Percentiles rank a stretch among this genome's conserved stretches.
These are phyloP conservation scores for Bombus difficillimus DNA, from an alignment of 1,140 invertebrate genomes.

Conservation along the genomic window DNA sequence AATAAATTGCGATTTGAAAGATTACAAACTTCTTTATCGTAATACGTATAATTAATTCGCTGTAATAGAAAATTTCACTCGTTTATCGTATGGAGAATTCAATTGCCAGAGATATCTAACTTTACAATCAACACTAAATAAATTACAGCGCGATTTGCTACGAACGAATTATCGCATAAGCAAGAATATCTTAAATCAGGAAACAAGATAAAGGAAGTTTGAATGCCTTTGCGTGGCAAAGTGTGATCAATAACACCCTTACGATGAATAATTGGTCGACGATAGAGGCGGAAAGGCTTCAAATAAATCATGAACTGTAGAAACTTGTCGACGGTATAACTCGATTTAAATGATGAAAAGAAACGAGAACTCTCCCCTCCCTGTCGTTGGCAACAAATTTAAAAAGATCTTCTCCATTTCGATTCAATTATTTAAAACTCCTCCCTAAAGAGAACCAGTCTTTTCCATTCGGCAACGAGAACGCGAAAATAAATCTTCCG, in stretches of 20 bases:
- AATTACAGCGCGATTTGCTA: background rate
- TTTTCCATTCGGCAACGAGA: background rate
- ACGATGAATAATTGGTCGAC: conserved; percentile 2
- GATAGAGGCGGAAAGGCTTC: background rate
- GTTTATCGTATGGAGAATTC: background rate
- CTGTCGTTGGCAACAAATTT: background rate
- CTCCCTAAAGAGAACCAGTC: too few species aligned
- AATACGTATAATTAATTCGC: too few species aligned
- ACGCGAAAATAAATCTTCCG: background rate
- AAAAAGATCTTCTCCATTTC: background rate
- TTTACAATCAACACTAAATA: accelerated
- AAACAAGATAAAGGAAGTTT: background rate
- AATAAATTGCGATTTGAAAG: too few species aligned
- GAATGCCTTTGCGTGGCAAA: background rate
- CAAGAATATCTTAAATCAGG: background rate
- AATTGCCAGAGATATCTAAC: background rate
- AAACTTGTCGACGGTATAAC: background rate
- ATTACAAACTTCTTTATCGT: too few species aligned
- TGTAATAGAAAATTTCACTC: too few species aligned
- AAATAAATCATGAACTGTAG: conserved; percentile 1
- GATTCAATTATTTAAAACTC: background rate
- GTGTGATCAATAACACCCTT: background rate
- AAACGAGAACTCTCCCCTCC: background rate
- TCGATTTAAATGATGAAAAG: background rate
- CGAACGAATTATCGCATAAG: background rate